Percentiles rank a stretch among this genome's conserved stretches.
phyloP scores from a whole-genome alignment of 2,888 invertebrate species.

The Agonopterix arenella region DNA sequence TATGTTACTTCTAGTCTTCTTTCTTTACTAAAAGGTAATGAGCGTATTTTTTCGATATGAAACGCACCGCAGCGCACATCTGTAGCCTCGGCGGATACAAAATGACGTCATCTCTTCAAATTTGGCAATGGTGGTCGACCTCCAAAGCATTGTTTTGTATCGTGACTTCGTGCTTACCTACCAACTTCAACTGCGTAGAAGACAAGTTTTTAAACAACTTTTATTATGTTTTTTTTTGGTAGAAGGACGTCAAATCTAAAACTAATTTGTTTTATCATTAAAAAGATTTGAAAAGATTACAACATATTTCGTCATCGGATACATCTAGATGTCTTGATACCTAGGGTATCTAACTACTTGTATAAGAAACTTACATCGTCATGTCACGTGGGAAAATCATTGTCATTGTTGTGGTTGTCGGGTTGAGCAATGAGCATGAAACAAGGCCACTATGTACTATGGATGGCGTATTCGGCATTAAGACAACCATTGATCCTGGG shows the following conservation, averaged over 20 bases:
- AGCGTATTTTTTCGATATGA: too few species aligned
- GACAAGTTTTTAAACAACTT: not conserved
- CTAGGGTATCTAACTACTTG: too few species aligned
- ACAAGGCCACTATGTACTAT: not conserved
- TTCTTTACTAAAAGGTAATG: too few species aligned
- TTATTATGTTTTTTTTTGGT: too few species aligned
- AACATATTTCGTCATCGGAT: too few species aligned
- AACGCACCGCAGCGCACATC: not conserved
- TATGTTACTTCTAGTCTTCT: too few species aligned
- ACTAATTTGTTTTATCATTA: too few species aligned
- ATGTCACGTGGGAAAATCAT: conserved; percentile 27
- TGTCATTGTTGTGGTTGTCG: conserved; percentile 17
- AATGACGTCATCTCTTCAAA: conserved; percentile 50
- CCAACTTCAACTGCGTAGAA: conserved; percentile 6
- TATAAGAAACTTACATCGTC: conserved; percentile 3
- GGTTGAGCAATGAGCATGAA: conserved; percentile 26
- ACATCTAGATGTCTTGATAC: too few species aligned
- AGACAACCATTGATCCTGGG: too few species aligned
- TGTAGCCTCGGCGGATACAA: not conserved
- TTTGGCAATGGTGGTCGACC: conserved; percentile 68
- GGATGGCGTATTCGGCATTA: too few species aligned
- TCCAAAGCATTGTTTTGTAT: conserved; percentile 28
- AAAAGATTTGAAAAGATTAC: too few species aligned
- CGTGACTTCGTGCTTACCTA: conserved; percentile 11
- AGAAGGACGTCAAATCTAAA: too few species aligned